These are phyloP conservation scores for Ridgeia piscesae DNA, from an alignment of 1,140 invertebrate genomes.

Conservation along the genomic window DNA sequence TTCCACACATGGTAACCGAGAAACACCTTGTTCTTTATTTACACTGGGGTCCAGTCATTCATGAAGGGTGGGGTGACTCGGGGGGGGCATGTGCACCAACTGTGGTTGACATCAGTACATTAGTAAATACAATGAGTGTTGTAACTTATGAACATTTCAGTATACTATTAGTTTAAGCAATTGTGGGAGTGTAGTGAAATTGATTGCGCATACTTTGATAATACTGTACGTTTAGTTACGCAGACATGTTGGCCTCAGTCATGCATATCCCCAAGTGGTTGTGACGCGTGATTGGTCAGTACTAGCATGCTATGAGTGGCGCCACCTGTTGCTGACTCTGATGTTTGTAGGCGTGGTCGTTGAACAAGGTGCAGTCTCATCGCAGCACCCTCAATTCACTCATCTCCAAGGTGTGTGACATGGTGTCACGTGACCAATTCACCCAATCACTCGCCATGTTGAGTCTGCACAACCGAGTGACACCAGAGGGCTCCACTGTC, in stretches of 20 bases:
- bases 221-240: too few species aligned
- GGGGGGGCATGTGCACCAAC: too few species aligned
- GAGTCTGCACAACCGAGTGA: constrained; percentile 58
- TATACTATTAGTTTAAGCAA: too few species aligned
- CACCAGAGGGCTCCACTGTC: constrained; percentile 18
- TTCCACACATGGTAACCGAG: too few species aligned
- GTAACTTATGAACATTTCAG: too few species aligned
- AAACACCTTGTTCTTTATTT: too few species aligned
- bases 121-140: too few species aligned
- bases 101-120: too few species aligned
- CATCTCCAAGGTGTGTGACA: constrained; percentile 57
- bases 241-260: neutral
- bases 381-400: constrained; percentile 50
- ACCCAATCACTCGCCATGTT: constrained; percentile 63
- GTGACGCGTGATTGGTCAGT: neutral
- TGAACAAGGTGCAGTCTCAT: constrained; percentile 63
- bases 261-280: neutral
- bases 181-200: too few species aligned
- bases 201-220: too few species aligned
- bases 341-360: constrained; percentile 60
- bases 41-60: too few species aligned
- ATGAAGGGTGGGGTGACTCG: too few species aligned
- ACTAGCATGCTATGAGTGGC: neutral
- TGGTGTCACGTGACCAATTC: constrained; percentile 67
- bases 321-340: neutral